Base-by-base conservation (phyloP, 2,797 vertebrate species). In the Arnoldichthys spilopterus region DNA sequence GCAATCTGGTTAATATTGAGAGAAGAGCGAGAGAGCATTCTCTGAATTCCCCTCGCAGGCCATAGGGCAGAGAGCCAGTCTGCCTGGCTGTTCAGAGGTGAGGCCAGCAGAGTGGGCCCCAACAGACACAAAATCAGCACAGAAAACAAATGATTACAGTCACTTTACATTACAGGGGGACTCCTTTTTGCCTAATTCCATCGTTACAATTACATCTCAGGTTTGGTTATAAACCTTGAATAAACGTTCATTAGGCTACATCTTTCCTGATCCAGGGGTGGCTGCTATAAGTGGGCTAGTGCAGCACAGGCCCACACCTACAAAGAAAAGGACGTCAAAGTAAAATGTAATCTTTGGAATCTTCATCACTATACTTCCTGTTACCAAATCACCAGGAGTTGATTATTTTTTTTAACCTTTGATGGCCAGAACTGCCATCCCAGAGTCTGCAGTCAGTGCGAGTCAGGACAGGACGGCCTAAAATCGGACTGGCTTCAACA, bases 51-150 rank as follows among this genome's bases (percentile, higher is more conserved):
- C 26, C 22, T 70, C 64, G 20, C 40, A 79, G 22, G 45, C 70
- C 49, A 32, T 22, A 26, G 66, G 81, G 77, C 73, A 62, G 51
- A 56, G 34, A 79, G 68, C 81, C 77, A 83, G 72, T 63, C 15
- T 56, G 67, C 63, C 58, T 71, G 49, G 58, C n/a, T 40, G 43
- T 16, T 13, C 51, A 82, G 72, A 73, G 51, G 40, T 45, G 20
- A 28, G 16, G 1, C 30, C 72, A 59, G 13, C 3, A 43, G 47
- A 32, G 6, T 13, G 47, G 43, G 69, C 20, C 24, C 18, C 54
- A 30, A 61, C 56, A 30, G 0, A 6, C n/a, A 59, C 54, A 3
- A 47, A 69, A 22, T 13, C 7, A 56, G 6, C 20, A 62, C 28
- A 15, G 22, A 64, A 4, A 54, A 24, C 22, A 61, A 69, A 37